Evolutionary conservation across 2,797 vertebrate genomes (phyloP).

Genomic region (Acrossocheilus fasciatus): DNA sequence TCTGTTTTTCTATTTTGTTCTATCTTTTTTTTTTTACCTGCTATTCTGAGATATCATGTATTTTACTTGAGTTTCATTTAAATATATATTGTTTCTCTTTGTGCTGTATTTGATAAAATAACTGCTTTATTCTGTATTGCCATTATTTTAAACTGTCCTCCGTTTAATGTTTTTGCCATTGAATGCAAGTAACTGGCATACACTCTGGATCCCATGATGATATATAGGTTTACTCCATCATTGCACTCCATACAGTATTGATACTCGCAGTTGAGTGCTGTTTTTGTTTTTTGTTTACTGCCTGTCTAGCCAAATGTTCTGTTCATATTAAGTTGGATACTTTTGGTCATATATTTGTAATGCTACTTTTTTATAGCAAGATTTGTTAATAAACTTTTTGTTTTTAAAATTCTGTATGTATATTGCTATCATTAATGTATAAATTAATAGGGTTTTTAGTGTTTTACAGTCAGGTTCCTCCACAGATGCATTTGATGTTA

Average conservation of each 20-base stretch:
- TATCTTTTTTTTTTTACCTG: conserved; percentile 8
- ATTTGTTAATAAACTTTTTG: conserved; percentile 34
- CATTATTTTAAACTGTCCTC: conserved; percentile 3
- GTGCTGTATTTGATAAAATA: background rate
- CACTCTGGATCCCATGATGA: background rate
- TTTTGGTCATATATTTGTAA: conserved; percentile 1
- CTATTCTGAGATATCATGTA: background rate
- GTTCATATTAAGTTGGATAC: conserved; percentile 1
- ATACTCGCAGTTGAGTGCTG: background rate
- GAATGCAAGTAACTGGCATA: background rate
- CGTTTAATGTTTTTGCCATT: background rate
- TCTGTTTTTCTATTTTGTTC: conserved; percentile 6
- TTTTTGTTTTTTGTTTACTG: background rate
- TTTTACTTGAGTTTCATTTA: conserved; percentile 5
- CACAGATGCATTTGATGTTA: background rate
- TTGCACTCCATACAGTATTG: conserved; percentile 17
- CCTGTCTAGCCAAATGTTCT: conserved; percentile 21
- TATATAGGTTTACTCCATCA: background rate
- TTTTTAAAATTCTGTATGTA: background rate
- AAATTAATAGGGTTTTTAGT: background rate
- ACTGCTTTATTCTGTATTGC: conserved; percentile 1
- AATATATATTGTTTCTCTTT: conserved; percentile 15
- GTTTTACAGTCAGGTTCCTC: background rate
- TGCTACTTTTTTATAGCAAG: conserved; percentile 17
- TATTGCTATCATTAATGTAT: conserved; percentile 6